Conservation (phyloP, 1,140 invertebrate genomes). For the Hesperophylax magnus region DNA sequence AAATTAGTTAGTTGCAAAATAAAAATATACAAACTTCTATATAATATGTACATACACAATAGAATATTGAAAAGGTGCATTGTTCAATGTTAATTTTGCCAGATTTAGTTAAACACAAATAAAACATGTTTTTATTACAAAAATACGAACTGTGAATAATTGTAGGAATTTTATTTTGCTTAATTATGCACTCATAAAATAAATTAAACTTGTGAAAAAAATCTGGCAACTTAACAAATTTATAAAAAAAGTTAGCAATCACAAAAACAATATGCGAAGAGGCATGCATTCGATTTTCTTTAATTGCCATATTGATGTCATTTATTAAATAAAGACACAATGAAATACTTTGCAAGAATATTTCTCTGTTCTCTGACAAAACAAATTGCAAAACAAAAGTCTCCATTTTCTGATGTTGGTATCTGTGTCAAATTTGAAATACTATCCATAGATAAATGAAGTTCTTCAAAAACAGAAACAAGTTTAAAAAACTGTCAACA, state of each 20-base stretch:
- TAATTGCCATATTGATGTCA: conserved; percentile 30
- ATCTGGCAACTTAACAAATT: conserved; percentile 15
- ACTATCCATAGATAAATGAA: too few species aligned
- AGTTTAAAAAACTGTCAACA: too few species aligned
- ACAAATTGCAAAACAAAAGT: too few species aligned
- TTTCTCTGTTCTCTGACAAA: too few species aligned
- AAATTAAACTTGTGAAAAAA: not conserved
- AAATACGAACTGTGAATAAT: not conserved
- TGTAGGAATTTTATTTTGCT: not conserved
- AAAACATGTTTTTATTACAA: conserved; percentile 6
- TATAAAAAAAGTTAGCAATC: conserved; percentile 50
- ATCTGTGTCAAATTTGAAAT: too few species aligned
- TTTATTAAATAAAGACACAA: too few species aligned
- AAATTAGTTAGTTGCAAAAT: conserved; percentile 19
- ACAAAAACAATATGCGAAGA: conserved; percentile 53
- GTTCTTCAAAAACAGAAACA: too few species aligned
- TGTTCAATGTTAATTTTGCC: not conserved
- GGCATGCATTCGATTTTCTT: conserved; percentile 53
- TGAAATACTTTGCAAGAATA: too few species aligned
- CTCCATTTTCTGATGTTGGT: too few species aligned
- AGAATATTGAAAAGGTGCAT: conserved; percentile 25
- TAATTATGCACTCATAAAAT: not conserved
- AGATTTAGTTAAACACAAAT: not conserved
- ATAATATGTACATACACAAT: conserved; percentile 18
- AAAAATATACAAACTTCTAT: conserved; percentile 21